Evolutionary conservation across 2,888 invertebrate genomes (phyloP).

Genomic region (Dolichopus griseipennis): DNA sequence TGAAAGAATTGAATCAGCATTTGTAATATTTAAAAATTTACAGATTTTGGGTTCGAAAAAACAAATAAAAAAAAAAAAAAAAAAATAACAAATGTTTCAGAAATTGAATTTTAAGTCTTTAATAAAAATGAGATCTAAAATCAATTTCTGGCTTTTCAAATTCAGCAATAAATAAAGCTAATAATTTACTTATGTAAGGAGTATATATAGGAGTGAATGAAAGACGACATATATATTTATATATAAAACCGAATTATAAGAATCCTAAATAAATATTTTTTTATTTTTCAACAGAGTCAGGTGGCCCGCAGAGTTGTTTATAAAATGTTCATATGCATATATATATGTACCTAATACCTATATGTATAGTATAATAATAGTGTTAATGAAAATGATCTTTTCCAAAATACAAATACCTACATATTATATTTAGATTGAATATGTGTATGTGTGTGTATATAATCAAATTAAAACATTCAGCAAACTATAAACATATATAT

Average conservation of each 20-base stretch:
- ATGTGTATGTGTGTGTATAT: too few relatives aligned
- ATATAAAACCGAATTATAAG: background rate
- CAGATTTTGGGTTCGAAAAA: too few relatives aligned
- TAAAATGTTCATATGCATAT: background rate
- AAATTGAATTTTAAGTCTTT: too few relatives aligned
- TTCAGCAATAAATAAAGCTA: background rate
- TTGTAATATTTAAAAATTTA: too few relatives aligned
- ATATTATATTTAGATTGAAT: too few relatives aligned
- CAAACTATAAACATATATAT: background rate
- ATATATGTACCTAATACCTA: background rate
- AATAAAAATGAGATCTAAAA: background rate
- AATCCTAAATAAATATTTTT: background rate
- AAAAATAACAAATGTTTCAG: too few relatives aligned
- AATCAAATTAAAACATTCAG: background rate
- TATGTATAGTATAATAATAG: too few relatives aligned
- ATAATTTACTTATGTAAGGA: background rate
- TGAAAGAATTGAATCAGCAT: too few relatives aligned
- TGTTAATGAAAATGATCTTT: too few relatives aligned
- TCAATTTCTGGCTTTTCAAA: background rate
- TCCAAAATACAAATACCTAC: too few relatives aligned
- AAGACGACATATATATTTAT: background rate
- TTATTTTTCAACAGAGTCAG: background rate
- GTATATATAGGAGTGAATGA: background rate
- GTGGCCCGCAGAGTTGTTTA: background rate
- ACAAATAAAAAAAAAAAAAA: too few relatives aligned